Conservation (phyloP, 2,113 vertebrate species). For the Merops nubicus region DNA sequence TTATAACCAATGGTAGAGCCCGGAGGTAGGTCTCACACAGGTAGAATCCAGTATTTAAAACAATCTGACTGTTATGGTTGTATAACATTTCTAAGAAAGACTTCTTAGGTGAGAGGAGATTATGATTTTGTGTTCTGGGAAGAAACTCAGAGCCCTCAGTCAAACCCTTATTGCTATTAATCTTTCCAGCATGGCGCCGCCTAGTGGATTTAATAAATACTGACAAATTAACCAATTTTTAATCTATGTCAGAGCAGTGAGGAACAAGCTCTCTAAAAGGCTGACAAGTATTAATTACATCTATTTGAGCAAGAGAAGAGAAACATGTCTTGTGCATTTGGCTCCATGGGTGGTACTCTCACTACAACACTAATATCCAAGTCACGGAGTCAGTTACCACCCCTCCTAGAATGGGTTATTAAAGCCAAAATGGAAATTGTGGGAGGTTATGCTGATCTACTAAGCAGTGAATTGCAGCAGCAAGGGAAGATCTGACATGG, state of each 20-base stretch:
- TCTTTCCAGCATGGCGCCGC: not conserved
- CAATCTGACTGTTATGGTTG: not conserved
- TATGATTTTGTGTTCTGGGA: not conserved
- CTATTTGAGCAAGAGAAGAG: not conserved
- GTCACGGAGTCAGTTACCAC: not conserved
- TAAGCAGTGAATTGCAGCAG: not conserved
- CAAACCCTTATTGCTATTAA: not conserved
- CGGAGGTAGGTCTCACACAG: not conserved
- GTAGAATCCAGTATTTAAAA: not conserved
- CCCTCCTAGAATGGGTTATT: not conserved
- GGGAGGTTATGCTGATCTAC: not conserved
- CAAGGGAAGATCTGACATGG: fast-evolving
- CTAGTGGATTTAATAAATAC: not conserved
- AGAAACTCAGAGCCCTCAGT: not conserved
- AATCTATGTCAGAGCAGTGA: not conserved
- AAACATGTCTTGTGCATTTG: not conserved
- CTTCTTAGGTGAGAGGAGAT: not conserved
- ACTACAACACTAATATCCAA: not conserved
- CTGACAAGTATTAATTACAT: not conserved
- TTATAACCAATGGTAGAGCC: not conserved
- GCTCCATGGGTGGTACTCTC: not conserved
- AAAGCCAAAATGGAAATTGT: not conserved
- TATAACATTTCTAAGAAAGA: not conserved
- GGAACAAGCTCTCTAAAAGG: not conserved
- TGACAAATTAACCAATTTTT: not conserved